A percentile compares a stretch with the other conserved stretches of the same genome.
phyloP scores from a whole-genome alignment of 2,797 vertebrate species.

The Myotis pilosus region DNA sequence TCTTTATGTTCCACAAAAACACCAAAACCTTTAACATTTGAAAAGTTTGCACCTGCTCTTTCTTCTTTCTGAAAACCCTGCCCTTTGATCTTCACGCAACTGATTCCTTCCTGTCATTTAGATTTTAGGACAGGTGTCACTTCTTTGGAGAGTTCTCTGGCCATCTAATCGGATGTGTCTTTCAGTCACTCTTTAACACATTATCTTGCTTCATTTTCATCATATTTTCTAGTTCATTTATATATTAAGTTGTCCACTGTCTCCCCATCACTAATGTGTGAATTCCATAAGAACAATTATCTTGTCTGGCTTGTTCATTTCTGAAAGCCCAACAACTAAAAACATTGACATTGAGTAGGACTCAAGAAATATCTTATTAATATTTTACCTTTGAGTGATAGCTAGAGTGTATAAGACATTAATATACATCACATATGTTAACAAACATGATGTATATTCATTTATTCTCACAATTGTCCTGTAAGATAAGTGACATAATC shows the following conservation, averaged over 20 bases:
- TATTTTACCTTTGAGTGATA: background rate
- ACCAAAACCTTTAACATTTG: background rate
- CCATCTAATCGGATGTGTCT: background rate
- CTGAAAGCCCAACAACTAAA: background rate
- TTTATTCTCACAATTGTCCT: background rate
- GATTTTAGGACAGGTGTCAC: background rate
- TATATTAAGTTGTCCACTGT: background rate
- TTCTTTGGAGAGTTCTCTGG: background rate
- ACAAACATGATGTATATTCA: background rate
- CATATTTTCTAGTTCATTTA: background rate
- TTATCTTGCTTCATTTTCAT: background rate
- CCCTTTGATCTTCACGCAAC: background rate
- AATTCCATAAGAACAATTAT: background rate
- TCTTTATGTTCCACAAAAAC: constrained; percentile 18
- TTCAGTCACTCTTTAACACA: background rate
- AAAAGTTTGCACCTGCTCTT: background rate
- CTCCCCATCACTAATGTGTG: background rate
- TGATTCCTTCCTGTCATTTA: background rate
- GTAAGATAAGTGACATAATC: background rate
- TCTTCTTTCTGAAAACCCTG: constrained; percentile 14
- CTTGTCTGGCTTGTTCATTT: background rate
- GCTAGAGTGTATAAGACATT: background rate
- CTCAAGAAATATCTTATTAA: background rate
- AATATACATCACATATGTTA: background rate
- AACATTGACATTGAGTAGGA: background rate